phyloP scores from a whole-genome alignment of 53 echinoderm and acorn worm species.

The Holothuria scabra region DNA sequence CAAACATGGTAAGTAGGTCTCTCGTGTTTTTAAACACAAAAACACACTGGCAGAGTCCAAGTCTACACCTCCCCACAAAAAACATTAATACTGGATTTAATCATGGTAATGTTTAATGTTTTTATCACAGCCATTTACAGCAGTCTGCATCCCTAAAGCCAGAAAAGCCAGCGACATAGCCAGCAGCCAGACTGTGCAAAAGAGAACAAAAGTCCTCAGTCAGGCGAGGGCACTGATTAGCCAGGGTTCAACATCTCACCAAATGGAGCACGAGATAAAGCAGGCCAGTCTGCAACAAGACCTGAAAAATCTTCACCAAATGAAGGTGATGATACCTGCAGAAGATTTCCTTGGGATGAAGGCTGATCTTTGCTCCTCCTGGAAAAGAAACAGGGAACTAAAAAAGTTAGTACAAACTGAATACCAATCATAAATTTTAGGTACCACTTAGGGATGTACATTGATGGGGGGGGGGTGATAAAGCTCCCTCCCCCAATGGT shows the following conservation, averaged over 20 bases:
- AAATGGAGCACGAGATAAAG: not conserved
- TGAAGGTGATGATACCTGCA: conserved; percentile 23
- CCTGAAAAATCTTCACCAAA: not conserved
- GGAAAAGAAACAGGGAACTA: conserved; percentile 27
- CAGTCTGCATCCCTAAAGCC: conserved; percentile 9
- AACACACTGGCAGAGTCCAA: not conserved
- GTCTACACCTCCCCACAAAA: no score
- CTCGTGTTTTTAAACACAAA: no score
- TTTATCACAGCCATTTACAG: conserved; percentile 13
- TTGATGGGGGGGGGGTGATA: not conserved
- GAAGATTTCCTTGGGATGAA: not conserved
- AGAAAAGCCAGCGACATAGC: not conserved
- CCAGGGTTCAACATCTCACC: not conserved
- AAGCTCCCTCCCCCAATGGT: no score
- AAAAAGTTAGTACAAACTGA: conserved; percentile 3
- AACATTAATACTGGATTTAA: not conserved
- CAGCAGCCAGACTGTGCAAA: not conserved
- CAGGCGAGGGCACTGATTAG: not conserved
- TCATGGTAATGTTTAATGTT: not conserved
- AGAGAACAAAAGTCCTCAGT: not conserved
- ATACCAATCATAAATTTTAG: not conserved
- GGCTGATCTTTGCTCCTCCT: conserved; percentile 25
- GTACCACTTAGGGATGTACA: not conserved
- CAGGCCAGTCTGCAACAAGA: not conserved
- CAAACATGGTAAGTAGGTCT: not conserved